Evolutionary conservation across 2,113 vertebrate genomes (phyloP).

Genomic region (Hippopotamus amphibius): DNA sequence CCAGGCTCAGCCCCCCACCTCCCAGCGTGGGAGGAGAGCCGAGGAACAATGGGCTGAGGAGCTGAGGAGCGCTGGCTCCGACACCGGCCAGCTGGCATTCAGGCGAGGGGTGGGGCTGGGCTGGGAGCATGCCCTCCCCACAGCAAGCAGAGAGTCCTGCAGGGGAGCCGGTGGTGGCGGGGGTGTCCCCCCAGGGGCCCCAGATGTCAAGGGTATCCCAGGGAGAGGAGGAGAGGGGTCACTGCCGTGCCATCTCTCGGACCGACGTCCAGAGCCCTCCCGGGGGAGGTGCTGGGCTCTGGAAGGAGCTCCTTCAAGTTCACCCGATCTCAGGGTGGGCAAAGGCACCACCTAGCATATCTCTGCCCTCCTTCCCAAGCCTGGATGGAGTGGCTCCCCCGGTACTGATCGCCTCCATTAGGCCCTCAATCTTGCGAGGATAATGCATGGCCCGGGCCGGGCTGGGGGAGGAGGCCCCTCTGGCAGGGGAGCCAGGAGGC

Average conservation of each 20-base stretch:
- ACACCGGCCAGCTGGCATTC: conserved; percentile 40
- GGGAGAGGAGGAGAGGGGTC: not conserved
- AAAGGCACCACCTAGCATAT: not conserved
- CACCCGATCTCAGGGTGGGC: not conserved
- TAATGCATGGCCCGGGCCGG: conserved; percentile 88
- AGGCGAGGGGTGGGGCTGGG: not conserved
- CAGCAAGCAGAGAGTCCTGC: not conserved
- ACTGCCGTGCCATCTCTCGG: not conserved
- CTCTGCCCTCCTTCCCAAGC: conserved; percentile 18
- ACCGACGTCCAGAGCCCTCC: not conserved
- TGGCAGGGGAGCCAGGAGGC: conserved; percentile 56
- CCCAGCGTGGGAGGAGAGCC: conserved; percentile 4
- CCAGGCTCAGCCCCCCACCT: not conserved
- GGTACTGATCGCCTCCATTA: conserved; percentile 79
- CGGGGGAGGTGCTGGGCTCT: not conserved
- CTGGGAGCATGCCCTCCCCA: not conserved
- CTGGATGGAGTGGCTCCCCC: conserved; percentile 16
- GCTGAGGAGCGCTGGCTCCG: not conserved
- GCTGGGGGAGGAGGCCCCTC: conserved; percentile 80
- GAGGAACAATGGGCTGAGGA: conserved; percentile 51
- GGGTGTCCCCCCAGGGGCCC: not conserved
- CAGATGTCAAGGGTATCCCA: not conserved
- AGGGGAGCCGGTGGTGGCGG: not conserved
- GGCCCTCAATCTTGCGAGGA: conserved; percentile 90
- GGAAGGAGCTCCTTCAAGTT: not conserved